Evolutionary conservation across 2,113 vertebrate genomes (phyloP), one percentile per base, ranked within the genome.

Genomic region (Gambusia affinis): DNA sequence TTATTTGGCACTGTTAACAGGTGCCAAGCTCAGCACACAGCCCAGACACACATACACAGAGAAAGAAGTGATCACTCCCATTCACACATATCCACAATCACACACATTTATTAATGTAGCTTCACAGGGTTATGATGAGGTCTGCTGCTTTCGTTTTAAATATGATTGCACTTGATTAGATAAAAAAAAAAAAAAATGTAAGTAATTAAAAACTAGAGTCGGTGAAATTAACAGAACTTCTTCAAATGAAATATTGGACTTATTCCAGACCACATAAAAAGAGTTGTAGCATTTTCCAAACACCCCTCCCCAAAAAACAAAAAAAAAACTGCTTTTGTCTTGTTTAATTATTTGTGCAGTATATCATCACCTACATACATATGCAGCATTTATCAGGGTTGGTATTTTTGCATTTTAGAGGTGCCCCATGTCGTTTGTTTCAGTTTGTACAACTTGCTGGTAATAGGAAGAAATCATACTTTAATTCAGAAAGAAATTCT

Each of bases 1-100:
- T 98, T 98, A 97, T 96, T 98, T 98, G 97, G 97, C 97, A 94
- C 95, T 94, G 96, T 96, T 98, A 98, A 98, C 97, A 97, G 97
- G 96, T 98, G 92, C 92, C 88, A 81, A 75, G 80, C 88, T 75
- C 83, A 64, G 85, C 84, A 85, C 73, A 79, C 89, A 81, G 85
- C 83, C 88, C 85, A 84, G 84, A 83, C 80, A 79, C 54, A 64
- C 7, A 80, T 62, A 79, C 86, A 47, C 24, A 67, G 22, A 4
- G 27, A 65, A 12, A 65, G 33, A 27, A 37, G 7, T 28, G 42
- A 14, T 28, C 66, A 28, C 66, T 47, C 60, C 31, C 4, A 19
- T 22, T 42, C 42, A 19, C 17, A 22, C 17, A 17, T 67, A 65
- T 30, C 28, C 19, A 42, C 44, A 39, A 10, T 42, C 22, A 47